Percentiles rank a stretch among this genome's conserved stretches.
These are phyloP conservation scores for Chloromyia formosa DNA, from an alignment of 2,888 invertebrate species.

Conservation along the genomic window DNA sequence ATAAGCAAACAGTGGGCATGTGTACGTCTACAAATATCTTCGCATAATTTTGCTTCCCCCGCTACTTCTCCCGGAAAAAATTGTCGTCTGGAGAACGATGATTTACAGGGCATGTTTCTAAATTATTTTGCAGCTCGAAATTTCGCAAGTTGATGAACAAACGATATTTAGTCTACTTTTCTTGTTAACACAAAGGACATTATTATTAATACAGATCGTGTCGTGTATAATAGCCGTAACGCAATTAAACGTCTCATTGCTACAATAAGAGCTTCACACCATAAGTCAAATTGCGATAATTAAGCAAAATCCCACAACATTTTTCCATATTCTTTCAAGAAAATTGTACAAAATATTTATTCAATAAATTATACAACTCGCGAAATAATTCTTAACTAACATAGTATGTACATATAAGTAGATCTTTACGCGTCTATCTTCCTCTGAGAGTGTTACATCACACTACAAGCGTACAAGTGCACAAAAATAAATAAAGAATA, in stretches of 20 bases:
- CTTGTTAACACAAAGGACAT: too few species aligned
- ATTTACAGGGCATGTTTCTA: too few species aligned
- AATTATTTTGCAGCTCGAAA: too few species aligned
- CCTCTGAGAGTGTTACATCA: background rate
- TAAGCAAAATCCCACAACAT: background rate
- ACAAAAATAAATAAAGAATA: background rate
- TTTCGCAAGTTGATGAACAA: too few species aligned
- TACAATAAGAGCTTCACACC: background rate
- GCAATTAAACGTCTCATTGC: background rate
- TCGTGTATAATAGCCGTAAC: background rate
- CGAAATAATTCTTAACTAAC: background rate
- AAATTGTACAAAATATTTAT: slow-evolving; percentile 1
- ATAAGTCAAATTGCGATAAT: background rate
- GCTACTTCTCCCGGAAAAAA: too few species aligned
- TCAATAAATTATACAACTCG: background rate
- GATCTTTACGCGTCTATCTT: background rate
- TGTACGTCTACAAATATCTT: too few species aligned
- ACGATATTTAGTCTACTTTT: too few species aligned
- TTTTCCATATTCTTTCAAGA: background rate
- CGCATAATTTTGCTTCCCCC: too few species aligned
- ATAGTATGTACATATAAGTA: too few species aligned
- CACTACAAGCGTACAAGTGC: background rate
- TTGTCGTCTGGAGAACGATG: too few species aligned
- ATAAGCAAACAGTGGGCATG: too few species aligned
- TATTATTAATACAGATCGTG: background rate